Conservation (phyloP, 2,888 invertebrate species). For the Stenchaetothrips biformis region DNA sequence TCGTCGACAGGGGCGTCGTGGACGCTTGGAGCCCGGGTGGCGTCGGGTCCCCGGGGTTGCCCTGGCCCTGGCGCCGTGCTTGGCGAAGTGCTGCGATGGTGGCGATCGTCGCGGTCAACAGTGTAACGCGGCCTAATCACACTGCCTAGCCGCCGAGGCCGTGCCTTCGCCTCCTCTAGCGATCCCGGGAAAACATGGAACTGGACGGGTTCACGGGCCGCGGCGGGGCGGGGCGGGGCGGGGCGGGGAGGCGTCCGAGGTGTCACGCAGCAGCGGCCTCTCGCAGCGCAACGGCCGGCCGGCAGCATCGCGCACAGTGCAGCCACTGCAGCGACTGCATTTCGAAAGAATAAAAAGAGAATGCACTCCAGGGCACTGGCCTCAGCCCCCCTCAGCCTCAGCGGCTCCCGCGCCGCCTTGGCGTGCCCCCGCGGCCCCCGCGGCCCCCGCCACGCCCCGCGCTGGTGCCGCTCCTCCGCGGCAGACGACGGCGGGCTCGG, state of each 20-base stretch:
- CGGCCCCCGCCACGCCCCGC: neutral
- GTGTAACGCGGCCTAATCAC: too few relatives aligned
- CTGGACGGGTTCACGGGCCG: too few relatives aligned
- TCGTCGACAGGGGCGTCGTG: too few relatives aligned
- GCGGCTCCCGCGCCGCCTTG: neutral
- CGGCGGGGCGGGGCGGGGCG: neutral
- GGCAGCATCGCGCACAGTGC: neutral
- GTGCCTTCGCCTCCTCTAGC: too few relatives aligned
- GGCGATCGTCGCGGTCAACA: too few relatives aligned
- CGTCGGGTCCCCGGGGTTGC: too few relatives aligned
- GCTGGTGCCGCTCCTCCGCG: neutral
- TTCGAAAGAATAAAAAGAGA: neutral
- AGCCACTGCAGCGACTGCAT: neutral
- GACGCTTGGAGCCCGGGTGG: too few relatives aligned
- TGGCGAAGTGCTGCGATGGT: too few relatives aligned
- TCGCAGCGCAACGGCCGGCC: too few relatives aligned
- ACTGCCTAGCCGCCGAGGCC: too few relatives aligned
- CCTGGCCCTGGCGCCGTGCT: too few relatives aligned
- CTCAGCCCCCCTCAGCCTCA: neutral
- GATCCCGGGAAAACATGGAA: too few relatives aligned
- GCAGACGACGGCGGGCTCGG: neutral
- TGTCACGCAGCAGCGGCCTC: neutral
- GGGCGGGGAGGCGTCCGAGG: neutral
- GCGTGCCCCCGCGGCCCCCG: neutral
- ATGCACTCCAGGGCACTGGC: neutral